Evolutionary conservation across 1,140 invertebrate genomes (phyloP).

Genomic region (Dermatophagoides farinae): DNA sequence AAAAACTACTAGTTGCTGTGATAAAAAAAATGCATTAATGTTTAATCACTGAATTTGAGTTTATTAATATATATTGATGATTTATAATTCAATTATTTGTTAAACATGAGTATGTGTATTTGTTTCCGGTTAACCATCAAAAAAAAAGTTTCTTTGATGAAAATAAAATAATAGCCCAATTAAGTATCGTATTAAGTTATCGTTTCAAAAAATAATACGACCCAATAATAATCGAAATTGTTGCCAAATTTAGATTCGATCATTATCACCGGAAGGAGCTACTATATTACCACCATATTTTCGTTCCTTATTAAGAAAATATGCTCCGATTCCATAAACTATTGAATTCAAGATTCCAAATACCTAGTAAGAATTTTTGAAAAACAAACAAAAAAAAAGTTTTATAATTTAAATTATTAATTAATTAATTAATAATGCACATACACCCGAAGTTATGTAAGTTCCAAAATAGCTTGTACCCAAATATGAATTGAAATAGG

Average conservation of each 20-base stretch:
- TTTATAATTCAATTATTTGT: background rate
- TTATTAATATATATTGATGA: background rate
- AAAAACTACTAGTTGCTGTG: background rate
- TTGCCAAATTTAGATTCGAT: background rate
- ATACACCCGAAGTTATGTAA: slow-evolving; percentile 50
- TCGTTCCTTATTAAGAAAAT: slow-evolving; percentile 51
- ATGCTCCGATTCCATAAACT: slow-evolving; percentile 49
- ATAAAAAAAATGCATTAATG: background rate
- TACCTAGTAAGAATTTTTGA: slow-evolving; percentile 33
- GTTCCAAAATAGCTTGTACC: slow-evolving; percentile 25
- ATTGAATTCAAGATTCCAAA: slow-evolving; percentile 61
- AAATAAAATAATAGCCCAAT: no score
- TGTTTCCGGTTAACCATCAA: background rate
- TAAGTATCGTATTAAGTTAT: no score
- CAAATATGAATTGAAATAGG: slow-evolving; percentile 14
- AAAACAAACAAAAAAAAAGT: no score
- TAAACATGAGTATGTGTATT: background rate
- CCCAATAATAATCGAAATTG: no score
- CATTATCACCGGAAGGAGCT: background rate
- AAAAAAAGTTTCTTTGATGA: background rate
- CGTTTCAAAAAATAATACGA: no score
- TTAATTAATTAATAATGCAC: no score
- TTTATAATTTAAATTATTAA: no score
- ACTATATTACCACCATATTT: slow-evolving; percentile 25
- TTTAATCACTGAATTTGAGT: background rate